These are phyloP conservation scores for Halcyon badia DNA, from an alignment of 2,797 vertebrate genomes.

Conservation along the genomic window DNA sequence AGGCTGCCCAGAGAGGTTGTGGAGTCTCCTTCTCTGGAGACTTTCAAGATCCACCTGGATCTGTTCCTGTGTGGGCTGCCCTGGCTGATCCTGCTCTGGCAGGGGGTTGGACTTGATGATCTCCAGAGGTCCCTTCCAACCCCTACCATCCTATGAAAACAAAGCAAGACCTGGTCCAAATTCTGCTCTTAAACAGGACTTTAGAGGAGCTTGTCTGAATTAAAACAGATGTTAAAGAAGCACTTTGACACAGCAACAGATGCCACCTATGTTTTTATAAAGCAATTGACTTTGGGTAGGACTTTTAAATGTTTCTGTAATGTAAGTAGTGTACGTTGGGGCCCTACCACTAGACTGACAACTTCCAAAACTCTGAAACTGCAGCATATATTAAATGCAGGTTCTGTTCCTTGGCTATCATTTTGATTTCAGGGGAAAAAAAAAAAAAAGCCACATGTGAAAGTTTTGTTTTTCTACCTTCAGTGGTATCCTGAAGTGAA, in stretches of 20 bases:
- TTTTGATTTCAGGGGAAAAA: background rate
- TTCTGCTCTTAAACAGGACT: background rate
- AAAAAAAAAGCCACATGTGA: background rate
- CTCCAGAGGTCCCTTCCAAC: no score
- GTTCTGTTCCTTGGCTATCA: background rate
- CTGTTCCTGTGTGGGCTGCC: no score
- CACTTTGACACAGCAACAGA: background rate
- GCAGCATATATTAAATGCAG: background rate
- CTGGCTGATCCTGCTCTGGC: no score
- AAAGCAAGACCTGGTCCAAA: background rate
- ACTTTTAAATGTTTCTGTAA: background rate
- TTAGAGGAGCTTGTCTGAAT: background rate
- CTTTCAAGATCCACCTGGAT: no score
- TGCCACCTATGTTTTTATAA: background rate
- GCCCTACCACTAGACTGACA: background rate
- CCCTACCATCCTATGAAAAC: background rate
- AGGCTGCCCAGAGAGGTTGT: no score
- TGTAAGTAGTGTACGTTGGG: background rate
- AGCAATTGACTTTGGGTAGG: background rate
- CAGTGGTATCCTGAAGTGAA: constrained; percentile 96
- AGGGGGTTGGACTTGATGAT: no score
- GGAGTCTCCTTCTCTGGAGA: no score
- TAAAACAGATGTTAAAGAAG: background rate
- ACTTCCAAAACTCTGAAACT: background rate
- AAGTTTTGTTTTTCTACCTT: background rate